Percentiles rank a stretch among this genome's conserved stretches.
phyloP scores from a whole-genome alignment of 1,140 invertebrate genomes.

The Rhopalosiphum maidis region DNA sequence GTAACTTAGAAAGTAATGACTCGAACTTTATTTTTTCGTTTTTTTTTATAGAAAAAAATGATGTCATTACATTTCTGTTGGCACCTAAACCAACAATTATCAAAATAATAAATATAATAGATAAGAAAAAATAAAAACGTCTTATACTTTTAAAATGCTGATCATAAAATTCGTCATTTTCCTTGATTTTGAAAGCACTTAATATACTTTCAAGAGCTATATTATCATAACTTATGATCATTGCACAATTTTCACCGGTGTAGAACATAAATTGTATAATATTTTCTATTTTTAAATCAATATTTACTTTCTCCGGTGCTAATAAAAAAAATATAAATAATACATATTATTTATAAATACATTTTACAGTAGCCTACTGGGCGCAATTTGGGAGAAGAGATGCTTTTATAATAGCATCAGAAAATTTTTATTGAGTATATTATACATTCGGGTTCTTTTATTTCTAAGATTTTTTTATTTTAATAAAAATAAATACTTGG shows the following conservation, averaged over 20 bases:
- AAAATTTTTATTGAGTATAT: too few relatives aligned
- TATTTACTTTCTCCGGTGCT: constrained; percentile 69
- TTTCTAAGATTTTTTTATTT: too few relatives aligned
- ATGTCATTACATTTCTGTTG: background rate
- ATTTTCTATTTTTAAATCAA: constrained; percentile 69
- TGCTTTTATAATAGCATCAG: too few relatives aligned
- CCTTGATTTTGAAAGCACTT: constrained; percentile 72
- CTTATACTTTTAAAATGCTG: background rate
- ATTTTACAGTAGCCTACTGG: too few relatives aligned
- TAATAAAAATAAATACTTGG: too few relatives aligned
- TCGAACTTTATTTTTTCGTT: background rate
- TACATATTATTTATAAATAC: too few relatives aligned
- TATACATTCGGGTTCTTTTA: too few relatives aligned
- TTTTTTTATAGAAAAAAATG: background rate
- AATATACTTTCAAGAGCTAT: constrained; percentile 72
- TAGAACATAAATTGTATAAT: constrained; percentile 77
- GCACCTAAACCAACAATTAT: background rate
- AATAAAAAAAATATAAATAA: constrained; percentile 66
- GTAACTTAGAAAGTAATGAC: background rate
- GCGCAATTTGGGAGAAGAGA: too few relatives aligned
- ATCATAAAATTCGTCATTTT: constrained; percentile 63
- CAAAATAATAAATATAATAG: too few relatives aligned
- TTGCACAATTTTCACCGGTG: constrained; percentile 74
- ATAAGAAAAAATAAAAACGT: background rate
- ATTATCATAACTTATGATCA: constrained; percentile 78